Evolutionary conservation across 1,140 invertebrate species (phyloP).

Genomic region (Andrena cerasifolii): DNA sequence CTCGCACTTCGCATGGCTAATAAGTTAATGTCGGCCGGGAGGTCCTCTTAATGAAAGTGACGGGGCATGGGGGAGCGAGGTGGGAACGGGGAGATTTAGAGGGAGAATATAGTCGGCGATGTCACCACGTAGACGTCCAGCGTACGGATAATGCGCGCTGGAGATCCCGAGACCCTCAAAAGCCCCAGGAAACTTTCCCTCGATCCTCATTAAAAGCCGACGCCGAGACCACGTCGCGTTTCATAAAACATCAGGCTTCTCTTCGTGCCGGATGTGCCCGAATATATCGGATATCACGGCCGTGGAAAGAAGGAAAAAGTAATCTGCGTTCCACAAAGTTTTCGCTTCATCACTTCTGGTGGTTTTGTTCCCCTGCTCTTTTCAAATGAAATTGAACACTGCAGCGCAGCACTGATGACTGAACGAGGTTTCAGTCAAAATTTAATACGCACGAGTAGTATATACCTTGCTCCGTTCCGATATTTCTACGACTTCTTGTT

Average conservation of each 20-base stretch:
- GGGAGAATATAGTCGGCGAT: constrained; percentile 18
- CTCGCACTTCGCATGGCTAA: constrained; percentile 69
- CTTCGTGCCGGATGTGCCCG: constrained; percentile 19
- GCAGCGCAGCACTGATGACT: not conserved
- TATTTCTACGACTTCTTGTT: no score
- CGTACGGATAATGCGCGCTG: constrained; percentile 46
- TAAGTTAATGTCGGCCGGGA: constrained; percentile 68
- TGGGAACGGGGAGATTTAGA: constrained; percentile 19
- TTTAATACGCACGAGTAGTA: no score
- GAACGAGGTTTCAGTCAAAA: no score
- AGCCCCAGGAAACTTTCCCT: constrained; percentile 53
- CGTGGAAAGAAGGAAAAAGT: constrained; percentile 15
- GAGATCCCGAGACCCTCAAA: constrained; percentile 28
- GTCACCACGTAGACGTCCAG: constrained; percentile 25
- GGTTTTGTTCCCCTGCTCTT: not conserved
- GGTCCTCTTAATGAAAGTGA: constrained; percentile 64
- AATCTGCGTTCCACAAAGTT: constrained; percentile 18
- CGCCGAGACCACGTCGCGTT: constrained; percentile 28
- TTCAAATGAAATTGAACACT: constrained; percentile 28
- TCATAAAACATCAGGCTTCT: constrained; percentile 38
- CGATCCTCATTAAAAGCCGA: constrained; percentile 54
- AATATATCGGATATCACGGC: constrained; percentile 39
- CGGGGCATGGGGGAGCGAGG: constrained; percentile 19
- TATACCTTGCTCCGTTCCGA: no score
- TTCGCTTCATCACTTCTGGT: not conserved